Evolutionary conservation across 2,797 vertebrate species (phyloP).

Genomic region (Nyctalus aviator): DNA sequence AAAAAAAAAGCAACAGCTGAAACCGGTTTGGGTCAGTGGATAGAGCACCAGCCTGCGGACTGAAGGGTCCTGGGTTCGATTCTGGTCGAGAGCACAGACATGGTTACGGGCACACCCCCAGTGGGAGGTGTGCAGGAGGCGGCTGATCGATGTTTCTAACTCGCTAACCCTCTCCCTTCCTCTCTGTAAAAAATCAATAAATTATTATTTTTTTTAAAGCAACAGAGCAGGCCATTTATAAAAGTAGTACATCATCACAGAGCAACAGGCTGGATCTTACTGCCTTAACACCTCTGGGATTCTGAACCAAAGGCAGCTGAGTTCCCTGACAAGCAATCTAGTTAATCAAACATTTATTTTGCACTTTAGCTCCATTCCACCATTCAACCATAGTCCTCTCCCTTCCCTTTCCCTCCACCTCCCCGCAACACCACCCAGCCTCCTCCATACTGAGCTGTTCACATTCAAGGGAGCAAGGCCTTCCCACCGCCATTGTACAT

Average conservation of each 20-base stretch:
- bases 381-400: background rate
- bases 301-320: conserved; percentile 21
- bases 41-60: too few species aligned
- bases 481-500: too few species aligned
- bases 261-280: background rate
- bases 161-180: too few species aligned
- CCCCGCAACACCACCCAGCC: background rate
- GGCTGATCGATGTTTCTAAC: too few species aligned
- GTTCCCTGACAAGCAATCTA: conserved; percentile 12
- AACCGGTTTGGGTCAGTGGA: too few species aligned
- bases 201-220: background rate
- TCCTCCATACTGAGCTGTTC: background rate
- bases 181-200: too few species aligned
- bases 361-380: background rate
- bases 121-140: too few species aligned
- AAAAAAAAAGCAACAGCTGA: background rate
- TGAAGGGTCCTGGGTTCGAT: too few species aligned
- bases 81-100: too few species aligned
- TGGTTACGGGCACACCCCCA: too few species aligned
- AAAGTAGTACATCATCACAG: background rate
- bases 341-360: conserved; percentile 31
- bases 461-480: background rate
- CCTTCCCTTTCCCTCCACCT: background rate
- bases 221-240: conserved; percentile 1
- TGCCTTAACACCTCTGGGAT: conserved; percentile 25